Conservation (phyloP, 2,113 vertebrate genomes). For the Pipa parva region DNA sequence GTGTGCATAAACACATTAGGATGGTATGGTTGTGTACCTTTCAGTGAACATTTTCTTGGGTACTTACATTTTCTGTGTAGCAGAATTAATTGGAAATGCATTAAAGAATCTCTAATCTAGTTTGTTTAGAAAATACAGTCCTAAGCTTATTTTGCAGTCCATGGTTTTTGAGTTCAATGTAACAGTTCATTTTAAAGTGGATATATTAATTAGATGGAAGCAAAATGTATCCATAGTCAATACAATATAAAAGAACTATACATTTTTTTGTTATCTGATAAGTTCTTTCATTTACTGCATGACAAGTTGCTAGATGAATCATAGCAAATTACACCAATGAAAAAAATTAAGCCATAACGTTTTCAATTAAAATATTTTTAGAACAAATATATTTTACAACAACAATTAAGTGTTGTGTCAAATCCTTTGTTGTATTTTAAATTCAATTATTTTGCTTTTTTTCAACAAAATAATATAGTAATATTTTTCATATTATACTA, state of each 20-base stretch:
- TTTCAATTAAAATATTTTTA: background rate
- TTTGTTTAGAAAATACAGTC: conserved; percentile 13
- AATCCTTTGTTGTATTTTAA: no score
- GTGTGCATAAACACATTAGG: no score
- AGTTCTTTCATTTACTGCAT: conserved; percentile 10
- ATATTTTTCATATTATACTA: no score
- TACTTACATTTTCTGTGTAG: no score
- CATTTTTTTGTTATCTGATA: conserved; percentile 15
- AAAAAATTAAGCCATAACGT: no score
- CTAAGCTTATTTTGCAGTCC: conserved; percentile 32
- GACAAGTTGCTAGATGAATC: conserved; percentile 21
- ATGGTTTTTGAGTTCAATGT: conserved; percentile 5
- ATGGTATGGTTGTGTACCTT: no score
- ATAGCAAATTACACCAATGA: conserved; percentile 3
- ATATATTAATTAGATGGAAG: conserved; percentile 24
- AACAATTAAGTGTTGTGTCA: no score
- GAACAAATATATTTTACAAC: no score
- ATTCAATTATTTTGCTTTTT: no score
- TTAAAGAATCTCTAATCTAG: conserved; percentile 5
- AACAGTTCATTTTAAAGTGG: conserved; percentile 19
- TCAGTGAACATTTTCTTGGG: no score
- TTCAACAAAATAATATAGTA: no score
- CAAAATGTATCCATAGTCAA: conserved; percentile 7
- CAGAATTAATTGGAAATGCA: background rate
- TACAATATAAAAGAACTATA: conserved; percentile 15